These are phyloP conservation scores for Tachyglossus aculeatus DNA, from an alignment of 2,797 vertebrate species.

Conservation along the genomic window DNA sequence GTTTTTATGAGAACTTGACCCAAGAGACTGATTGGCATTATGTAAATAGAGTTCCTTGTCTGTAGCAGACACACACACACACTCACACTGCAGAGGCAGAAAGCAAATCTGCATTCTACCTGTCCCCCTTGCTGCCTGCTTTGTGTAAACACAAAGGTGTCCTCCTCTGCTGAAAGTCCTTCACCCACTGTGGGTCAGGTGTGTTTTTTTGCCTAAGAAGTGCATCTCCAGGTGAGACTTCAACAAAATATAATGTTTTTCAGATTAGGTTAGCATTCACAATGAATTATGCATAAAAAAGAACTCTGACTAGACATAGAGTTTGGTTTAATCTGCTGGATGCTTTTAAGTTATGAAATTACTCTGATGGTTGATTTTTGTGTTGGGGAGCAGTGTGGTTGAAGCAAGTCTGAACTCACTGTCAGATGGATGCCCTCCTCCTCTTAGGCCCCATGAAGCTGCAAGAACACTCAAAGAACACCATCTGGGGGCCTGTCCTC, in stretches of 20 bases:
- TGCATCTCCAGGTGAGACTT: too few species aligned
- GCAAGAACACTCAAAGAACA: neutral
- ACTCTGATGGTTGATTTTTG: conserved; percentile 5
- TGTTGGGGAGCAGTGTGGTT: conserved; percentile 10
- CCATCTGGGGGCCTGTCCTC: neutral
- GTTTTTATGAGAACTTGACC: conserved; percentile 35
- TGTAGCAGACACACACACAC: neutral
- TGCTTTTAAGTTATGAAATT: conserved; percentile 8
- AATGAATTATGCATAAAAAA: neutral
- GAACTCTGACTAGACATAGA: neutral
- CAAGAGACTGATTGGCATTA: conserved; percentile 33
- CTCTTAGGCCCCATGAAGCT: neutral
- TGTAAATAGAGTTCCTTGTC: conserved; percentile 14
- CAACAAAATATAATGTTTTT: too few species aligned
- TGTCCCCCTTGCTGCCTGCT: neutral
- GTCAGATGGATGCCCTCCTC: neutral
- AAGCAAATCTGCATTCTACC: neutral
- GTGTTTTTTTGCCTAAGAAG: too few species aligned
- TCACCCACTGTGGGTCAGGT: neutral
- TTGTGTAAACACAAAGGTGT: conserved; percentile 3
- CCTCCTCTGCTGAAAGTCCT: neutral
- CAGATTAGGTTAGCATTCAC: neutral
- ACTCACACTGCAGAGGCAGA: conserved; percentile 16
- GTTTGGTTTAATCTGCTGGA: neutral
- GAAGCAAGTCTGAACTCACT: neutral